These are phyloP conservation scores for Colletes latitarsis DNA, from an alignment of 1,140 invertebrate species.

Conservation along the genomic window DNA sequence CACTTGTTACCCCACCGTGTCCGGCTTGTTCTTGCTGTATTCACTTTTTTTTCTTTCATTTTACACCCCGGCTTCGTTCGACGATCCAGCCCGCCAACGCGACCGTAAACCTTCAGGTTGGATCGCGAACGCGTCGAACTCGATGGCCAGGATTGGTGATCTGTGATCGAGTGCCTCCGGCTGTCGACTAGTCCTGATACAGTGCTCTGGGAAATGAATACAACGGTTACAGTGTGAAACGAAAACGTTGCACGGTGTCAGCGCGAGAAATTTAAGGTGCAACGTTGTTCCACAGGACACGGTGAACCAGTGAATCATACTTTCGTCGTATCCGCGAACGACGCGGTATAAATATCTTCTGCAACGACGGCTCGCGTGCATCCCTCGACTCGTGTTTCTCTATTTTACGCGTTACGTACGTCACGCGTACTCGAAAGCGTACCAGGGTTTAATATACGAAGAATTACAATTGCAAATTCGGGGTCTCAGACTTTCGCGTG, in stretches of 20 bases:
- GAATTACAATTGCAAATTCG: conserved; percentile 45
- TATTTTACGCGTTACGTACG: no score
- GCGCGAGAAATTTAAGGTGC: background rate
- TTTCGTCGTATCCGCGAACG: background rate
- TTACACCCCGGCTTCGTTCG: no score
- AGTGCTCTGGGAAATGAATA: conserved; percentile 16
- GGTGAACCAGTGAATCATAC: background rate
- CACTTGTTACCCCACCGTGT: conserved; percentile 53
- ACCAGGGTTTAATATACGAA: conserved; percentile 26
- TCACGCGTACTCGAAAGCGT: conserved; percentile 7
- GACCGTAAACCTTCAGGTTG: background rate
- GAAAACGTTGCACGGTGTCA: background rate
- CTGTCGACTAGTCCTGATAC: background rate
- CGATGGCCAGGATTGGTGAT: conserved; percentile 13
- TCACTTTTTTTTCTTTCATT: background rate
- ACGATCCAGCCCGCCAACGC: no score
- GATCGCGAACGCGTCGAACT: background rate
- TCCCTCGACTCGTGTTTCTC: no score
- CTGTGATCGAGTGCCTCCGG: conserved; percentile 17
- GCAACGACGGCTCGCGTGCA: background rate
- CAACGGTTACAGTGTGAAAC: conserved; percentile 26
- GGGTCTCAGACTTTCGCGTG: background rate
- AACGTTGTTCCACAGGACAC: background rate
- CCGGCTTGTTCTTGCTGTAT: background rate
- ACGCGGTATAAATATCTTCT: background rate